Conservation (phyloP, 2,888 invertebrate species). For the Andrena bucephala region DNA sequence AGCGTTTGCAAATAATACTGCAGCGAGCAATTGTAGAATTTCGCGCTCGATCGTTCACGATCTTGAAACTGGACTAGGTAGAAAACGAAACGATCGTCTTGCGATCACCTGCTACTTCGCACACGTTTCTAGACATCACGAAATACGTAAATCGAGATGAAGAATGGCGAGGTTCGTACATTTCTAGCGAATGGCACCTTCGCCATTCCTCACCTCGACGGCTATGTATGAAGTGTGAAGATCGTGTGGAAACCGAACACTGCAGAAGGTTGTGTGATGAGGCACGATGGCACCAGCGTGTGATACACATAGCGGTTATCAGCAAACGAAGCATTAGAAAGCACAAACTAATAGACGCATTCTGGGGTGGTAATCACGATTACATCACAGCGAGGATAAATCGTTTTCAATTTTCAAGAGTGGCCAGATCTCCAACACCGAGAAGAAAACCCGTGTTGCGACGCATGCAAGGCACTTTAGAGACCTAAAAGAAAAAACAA, state of each 20-base stretch:
- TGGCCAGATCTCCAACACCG: conserved; percentile 83
- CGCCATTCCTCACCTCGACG: conserved; percentile 20
- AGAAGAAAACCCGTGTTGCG: conserved; percentile 62
- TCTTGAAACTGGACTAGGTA: no score
- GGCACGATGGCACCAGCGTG: conserved; percentile 38
- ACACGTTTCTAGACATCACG: conserved; percentile 4
- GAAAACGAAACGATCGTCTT: not conserved
- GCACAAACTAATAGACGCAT: conserved; percentile 37
- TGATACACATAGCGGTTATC: conserved; percentile 37
- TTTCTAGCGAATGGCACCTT: conserved; percentile 6
- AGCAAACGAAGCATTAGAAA: conserved; percentile 49
- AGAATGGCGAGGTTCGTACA: conserved; percentile 33
- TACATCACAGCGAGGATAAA: conserved; percentile 40
- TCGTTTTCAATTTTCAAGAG: conserved; percentile 74
- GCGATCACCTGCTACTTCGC: conserved; percentile 30
- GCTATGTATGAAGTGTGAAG: conserved; percentile 6
- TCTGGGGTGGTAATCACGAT: conserved; percentile 19
- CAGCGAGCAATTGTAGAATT: no score
- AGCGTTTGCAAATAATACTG: no score
- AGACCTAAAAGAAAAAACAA: conserved; percentile 6
- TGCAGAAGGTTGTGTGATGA: conserved; percentile 5
- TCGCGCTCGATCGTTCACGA: no score
- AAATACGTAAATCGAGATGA: conserved; percentile 30
- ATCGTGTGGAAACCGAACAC: conserved; percentile 14
- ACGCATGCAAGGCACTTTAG: conserved; percentile 43